A percentile compares a stretch with the other conserved stretches of the same genome.
These are phyloP conservation scores for Drosophila prolongata DNA, from an alignment of 2,888 invertebrate genomes.

Conservation along the genomic window DNA sequence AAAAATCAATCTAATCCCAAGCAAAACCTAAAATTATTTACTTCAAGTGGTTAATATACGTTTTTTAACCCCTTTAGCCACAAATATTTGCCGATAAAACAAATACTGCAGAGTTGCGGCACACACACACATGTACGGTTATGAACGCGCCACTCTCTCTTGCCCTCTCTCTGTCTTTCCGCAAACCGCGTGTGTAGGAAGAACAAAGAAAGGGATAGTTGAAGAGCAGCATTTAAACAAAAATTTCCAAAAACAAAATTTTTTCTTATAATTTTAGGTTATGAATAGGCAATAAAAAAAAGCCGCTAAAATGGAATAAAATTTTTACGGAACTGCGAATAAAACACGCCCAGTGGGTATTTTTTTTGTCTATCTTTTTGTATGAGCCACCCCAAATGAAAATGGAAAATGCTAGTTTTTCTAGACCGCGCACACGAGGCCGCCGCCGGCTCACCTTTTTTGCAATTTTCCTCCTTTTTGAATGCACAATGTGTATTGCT, in stretches of 20 bases:
- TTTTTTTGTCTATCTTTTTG: conserved; percentile 1
- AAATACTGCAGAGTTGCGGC: conserved; percentile 40
- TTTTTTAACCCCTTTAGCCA: neutral
- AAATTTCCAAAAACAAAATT: conserved; percentile 64
- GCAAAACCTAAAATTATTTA: neutral
- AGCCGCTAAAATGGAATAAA: conserved; percentile 55
- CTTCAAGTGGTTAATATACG: neutral
- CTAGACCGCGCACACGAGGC: conserved; percentile 51
- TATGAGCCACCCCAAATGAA: conserved; percentile 52
- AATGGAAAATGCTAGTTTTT: conserved; percentile 44
- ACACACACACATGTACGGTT: conserved; percentile 9
- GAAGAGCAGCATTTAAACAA: conserved; percentile 65
- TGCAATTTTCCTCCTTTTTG: conserved; percentile 26
- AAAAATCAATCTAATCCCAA: neutral
- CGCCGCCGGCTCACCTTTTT: conserved; percentile 56
- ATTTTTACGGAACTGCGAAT: neutral
- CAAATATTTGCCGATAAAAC: conserved; percentile 30
- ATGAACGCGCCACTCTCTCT: conserved; percentile 38
- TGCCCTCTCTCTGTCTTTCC: conserved; percentile 7
- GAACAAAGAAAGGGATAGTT: conserved; percentile 69
- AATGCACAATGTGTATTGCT: conserved; percentile 40
- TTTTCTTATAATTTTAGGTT: conserved; percentile 65
- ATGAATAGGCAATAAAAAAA: conserved; percentile 60
- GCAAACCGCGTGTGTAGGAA: conserved; percentile 67
- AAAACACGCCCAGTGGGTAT: conserved; percentile 17